Evolutionary conservation across 2,797 vertebrate genomes (phyloP), one percentile per base, ranked within the genome.

Genomic region (Buceros bicornis): DNA sequence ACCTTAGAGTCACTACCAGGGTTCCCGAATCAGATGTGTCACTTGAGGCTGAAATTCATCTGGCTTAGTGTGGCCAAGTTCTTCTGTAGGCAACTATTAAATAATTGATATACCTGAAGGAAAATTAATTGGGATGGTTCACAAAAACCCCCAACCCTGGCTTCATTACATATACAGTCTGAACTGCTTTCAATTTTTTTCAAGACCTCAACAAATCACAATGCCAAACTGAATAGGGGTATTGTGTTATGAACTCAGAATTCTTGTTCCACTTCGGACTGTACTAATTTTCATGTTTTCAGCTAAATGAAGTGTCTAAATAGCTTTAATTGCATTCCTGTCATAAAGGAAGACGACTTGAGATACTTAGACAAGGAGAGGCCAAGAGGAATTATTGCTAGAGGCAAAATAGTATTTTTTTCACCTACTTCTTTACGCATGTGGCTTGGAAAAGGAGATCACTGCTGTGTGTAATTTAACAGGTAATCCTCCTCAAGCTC

Each of bases 371-470:
- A 64, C 50, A 18, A 0, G 2, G 28, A 69, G 12, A 72, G 2
- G 24, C 16, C 28, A 58, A 16, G 31, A 71, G 13, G 17, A 57
- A 29, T n/a, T 81, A 43, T 14, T 85, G 43, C 60, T 74, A 26
- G 31, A 87, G 47, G 50, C 42, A 78, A 40, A 22, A 19, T 3
- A 78, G 20, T 40, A 17, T 21, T 22, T 66, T 54, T 78, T 86
- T 71, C 29, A 17, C 40, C 29, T 85, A 16, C 20, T 87, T 54
- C 64, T 86, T 82, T 50, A 66, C 29, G 71, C 1, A 3, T 2
- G 47, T n/a, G 91, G 29, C n/a, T 91, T 58, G 47, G 56, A 13
- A 84, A 69, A 79, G 33, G 22, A 83, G 54, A 69, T 57, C 60
- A 71, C 31, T 81, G 42, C 28, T 64, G 8, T 69, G 10, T n/a